Base-by-base conservation (phyloP, 2,113 vertebrate species). In the Oncorhynchus mykiss region DNA sequence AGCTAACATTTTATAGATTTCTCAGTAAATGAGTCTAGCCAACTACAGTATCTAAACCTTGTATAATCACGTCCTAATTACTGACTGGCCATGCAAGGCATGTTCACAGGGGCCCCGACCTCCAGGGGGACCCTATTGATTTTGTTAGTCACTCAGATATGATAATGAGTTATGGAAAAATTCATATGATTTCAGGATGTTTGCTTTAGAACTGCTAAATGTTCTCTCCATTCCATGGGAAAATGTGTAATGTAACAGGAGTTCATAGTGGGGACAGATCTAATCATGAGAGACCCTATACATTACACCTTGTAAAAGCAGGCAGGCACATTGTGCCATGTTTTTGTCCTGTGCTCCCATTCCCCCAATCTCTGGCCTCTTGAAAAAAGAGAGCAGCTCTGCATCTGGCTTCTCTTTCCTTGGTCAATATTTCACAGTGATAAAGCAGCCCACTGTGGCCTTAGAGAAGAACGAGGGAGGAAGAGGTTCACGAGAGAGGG, bases 391-490 rank as follows among this genome's bases (percentile, higher is more conserved):
- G 34, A 25, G 75, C 71, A 59, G 77, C 57, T 2, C 22, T 75
- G 69, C 83, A 83, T 70, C 77, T 74, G 78, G 64, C 24, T 49
- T 67, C 54, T 4, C 51, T 51, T 74, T 12, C 67, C 25, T 25
- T 27, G 68, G 79, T 81, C 68, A 68, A 48, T 82, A 74, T 77
- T 78, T 82, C 74, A 85, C 66, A 51, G 74, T 74, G 74, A 77
- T 79, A 82, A 80, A 81, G 70, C 51, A 34, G 8, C 59, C 31
- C 72, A 45, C 60, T 48, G 69, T 77, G 62, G 29, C 57, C 3
- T 54, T 4, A 54, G 51, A 54, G 51, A 54, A 18, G 51, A 54
- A 54, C 16, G 27, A 22, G 11, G 13, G 74, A 57, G 51, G 51
- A 20, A 48, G 31, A 20, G 49, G 49, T 22, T n/a, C 13, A 22